phyloP scores from a whole-genome alignment of 1,140 invertebrate species.

The Lithobius niger region DNA sequence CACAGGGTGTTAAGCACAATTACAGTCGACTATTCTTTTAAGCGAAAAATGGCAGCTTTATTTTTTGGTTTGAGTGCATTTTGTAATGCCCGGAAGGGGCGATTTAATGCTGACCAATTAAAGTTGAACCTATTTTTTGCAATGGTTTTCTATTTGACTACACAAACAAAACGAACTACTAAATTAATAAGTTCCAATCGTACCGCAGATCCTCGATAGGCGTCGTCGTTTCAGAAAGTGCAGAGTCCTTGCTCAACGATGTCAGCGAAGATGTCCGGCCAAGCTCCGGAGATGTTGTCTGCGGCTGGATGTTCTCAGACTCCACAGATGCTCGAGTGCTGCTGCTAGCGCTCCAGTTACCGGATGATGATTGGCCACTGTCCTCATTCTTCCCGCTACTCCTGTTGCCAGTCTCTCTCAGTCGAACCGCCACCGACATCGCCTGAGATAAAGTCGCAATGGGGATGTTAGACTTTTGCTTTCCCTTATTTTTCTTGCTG shows the following conservation, averaged over 20 bases:
- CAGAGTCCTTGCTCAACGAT: constrained; percentile 23
- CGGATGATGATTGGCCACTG: constrained; percentile 66
- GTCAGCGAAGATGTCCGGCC: constrained; percentile 14
- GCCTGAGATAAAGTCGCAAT: constrained; percentile 39
- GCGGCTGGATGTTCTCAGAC: constrained; percentile 33
- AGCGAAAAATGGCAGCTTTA: no score
- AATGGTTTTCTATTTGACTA: no score
- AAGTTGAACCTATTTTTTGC: no score
- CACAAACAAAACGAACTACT: no score
- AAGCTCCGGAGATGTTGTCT: constrained; percentile 39
- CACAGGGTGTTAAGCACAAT: no score
- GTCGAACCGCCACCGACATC: constrained; percentile 47
- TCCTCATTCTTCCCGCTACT: constrained; percentile 52
- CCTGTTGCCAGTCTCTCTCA: constrained; percentile 26
- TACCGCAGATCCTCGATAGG: constrained; percentile 3
- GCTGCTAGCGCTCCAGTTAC: constrained; percentile 78
- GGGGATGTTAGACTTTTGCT: constrained; percentile 1
- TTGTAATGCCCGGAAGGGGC: no score
- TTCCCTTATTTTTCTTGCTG: constrained; percentile 6
- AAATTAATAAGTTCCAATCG: neutral
- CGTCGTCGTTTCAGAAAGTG: constrained; percentile 17
- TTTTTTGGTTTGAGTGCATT: no score
- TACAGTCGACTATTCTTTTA: no score
- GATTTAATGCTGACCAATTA: no score
- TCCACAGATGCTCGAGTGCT: constrained; percentile 55